A percentile compares a stretch with the other conserved stretches of the same genome.
These are phyloP conservation scores for Drosophila kanekoi DNA, from an alignment of 2,888 invertebrate species.

Conservation along the genomic window DNA sequence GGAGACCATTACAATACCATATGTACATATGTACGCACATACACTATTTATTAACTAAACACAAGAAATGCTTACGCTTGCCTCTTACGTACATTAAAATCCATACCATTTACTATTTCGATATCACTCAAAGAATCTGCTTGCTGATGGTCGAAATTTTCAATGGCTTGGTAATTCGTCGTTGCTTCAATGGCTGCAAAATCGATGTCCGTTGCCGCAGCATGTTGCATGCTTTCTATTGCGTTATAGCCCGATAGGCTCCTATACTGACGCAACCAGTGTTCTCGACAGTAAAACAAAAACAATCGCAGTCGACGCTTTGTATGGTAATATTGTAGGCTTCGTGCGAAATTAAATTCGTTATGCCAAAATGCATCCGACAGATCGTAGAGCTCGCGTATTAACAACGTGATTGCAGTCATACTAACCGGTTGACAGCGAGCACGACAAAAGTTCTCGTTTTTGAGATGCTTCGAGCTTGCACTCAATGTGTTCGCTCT, in stretches of 20 bases:
- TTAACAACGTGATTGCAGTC: slow-evolving; percentile 82
- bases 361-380: slow-evolving; percentile 79
- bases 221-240: slow-evolving; percentile 33
- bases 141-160: slow-evolving; percentile 51
- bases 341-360: slow-evolving; percentile 74
- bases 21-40: not conserved
- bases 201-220: slow-evolving; percentile 70
- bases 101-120: slow-evolving; percentile 79
- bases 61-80: slow-evolving; percentile 1
- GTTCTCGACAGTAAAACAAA: slow-evolving; percentile 73
- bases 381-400: slow-evolving; percentile 79
- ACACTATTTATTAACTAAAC: not conserved
- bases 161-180: slow-evolving; percentile 51
- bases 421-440: slow-evolving; percentile 62
- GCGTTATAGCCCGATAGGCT: not conserved
- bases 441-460: slow-evolving; percentile 18
- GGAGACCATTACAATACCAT: slow-evolving; percentile 1
- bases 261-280: slow-evolving; percentile 70
- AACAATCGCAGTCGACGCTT: slow-evolving; percentile 76
- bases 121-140: slow-evolving; percentile 63
- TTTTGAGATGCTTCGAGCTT: slow-evolving; percentile 48
- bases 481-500: slow-evolving; percentile 20
- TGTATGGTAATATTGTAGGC: slow-evolving; percentile 71
- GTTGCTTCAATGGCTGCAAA: slow-evolving; percentile 82
- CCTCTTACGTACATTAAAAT: slow-evolving; percentile 75